These are phyloP conservation scores for Esox masquinongy DNA, from an alignment of 2,797 vertebrate genomes.

Conservation along the genomic window DNA sequence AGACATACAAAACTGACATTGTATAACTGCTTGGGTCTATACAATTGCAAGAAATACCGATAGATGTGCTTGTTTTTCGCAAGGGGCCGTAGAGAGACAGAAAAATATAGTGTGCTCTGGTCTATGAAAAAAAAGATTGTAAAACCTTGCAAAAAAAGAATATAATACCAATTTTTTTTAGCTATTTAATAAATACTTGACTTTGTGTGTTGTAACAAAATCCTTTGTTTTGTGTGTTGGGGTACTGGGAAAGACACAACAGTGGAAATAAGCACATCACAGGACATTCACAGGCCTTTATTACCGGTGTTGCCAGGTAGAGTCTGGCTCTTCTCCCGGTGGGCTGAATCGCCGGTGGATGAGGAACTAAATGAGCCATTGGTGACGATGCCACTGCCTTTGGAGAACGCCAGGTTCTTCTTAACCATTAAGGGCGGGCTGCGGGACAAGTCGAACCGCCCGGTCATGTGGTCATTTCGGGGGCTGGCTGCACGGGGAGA, in stretches of 20 bases:
- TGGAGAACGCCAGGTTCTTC: constrained; percentile 94
- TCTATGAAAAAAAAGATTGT: no score
- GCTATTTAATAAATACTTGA: no score
- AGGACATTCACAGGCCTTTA: neutral
- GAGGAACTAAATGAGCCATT: constrained; percentile 96
- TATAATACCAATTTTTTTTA: no score
- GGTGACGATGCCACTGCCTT: constrained; percentile 96
- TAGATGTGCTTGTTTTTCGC: no score
- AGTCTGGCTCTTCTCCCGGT: constrained; percentile 82
- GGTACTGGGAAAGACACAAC: neutral
- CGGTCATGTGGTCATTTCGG: constrained; percentile 70
- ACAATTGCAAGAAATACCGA: no score
- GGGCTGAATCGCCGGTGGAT: constrained; percentile 65
- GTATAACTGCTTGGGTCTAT: no score
- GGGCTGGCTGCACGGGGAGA: constrained; percentile 86
- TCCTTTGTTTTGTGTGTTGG: no score
- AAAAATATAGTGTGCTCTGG: no score
- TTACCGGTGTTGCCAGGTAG: constrained; percentile 46
- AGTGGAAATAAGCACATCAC: neutral
- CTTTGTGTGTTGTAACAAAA: no score
- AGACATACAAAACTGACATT: no score
- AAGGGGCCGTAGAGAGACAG: no score
- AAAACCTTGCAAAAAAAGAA: no score
- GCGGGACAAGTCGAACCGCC: constrained; percentile 82
- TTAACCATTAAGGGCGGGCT: constrained; percentile 90